Evolutionary conservation across 2,113 vertebrate species (phyloP), one percentile per base, ranked within the genome.

Genomic region (Siphamia tubifer): DNA sequence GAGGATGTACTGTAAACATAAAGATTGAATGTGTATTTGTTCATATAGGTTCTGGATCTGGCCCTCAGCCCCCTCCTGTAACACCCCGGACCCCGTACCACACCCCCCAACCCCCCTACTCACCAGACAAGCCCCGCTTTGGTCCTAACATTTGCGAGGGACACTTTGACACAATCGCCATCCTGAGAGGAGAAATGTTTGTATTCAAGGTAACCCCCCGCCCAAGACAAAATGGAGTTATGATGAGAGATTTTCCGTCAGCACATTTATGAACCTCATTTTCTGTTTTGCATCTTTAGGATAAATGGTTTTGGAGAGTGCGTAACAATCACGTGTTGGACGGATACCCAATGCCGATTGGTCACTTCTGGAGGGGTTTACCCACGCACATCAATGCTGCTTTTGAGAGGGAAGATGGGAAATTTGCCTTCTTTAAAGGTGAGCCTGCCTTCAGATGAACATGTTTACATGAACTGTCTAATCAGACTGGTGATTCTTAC

Each of bases 371-470:
- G 94, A 93, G 93, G 17, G 96, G 95, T 2, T 68, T 97, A 36
- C 94, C 96, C 0, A 68, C 87, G 1, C 89, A 92, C 5, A 77
- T 97, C 54, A 93, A 92, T 57, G 72, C 94, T 4, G 96, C 94
- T 36, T 97, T 95, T 25, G 96, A 97, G 86, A 92, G 95, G 39
- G 94, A 96, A 55, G 94, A 97, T 56, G 96, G 95, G 12, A 95
- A 95, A 73, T 97, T 97, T 79, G 94, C 93, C 42, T 97, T 97
- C 81, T 97, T 97, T 74, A 97, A 96, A 94, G 96, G 96, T 94
- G 81, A 48, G 30, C 23, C 20, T 43, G 6, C 6, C 3, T 63
- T 40, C 31, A 12, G 10, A 3, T 5, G 3, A 8, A 0, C 7
- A 24, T 21, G 4, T 24, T n/a, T 11, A 8, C 2, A 15, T 5